Base-by-base conservation (phyloP, 2,888 invertebrate species). In the Emmelina monodactyla region DNA sequence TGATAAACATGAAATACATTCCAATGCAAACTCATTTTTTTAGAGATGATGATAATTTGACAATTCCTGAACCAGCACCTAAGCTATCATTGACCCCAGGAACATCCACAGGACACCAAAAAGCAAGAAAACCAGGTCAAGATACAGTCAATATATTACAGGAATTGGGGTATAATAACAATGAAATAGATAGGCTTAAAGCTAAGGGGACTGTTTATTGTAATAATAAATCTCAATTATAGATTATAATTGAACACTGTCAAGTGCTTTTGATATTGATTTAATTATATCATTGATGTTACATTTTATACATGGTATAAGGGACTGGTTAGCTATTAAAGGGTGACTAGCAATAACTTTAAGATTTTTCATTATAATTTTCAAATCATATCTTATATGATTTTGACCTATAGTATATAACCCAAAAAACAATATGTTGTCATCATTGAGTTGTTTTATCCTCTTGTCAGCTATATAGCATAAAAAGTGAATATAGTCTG, bases 61-160 rank as follows among this genome's bases (percentile, higher is more conserved):
- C 82, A 29, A 63, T 84, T 33, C 94, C 95, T 3, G 83, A 83
- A 45, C 92, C 94, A 16, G 88, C 92, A 7, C 96, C 96, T 1
- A 82, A 69, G 44, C 68, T 97, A 38, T 88, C 88, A 43, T 73
- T 88, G 40, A 92, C 94, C 35, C 91, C 93, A 5, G 92, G 86
- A 1, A 45, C 55, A 37, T 81, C 85, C 13, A 64, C 68, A 35
- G 69, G 70, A 14, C 54, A 50, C 33, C 46, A 58, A 25, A 49
- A 58, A 7, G 55, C 73, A 45, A 83, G 85, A 5, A 32, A 57
- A 13, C 55, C 67, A 36, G 93, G 92, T 1, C 81, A 91, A 58
- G 85, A 94, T 54, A 88, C 91, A 3, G 47, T 70, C 37, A 82
- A 85, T 54, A 81, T 92, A 50, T 79, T 94, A 37, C 59, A 62